Conservation (phyloP, 2,888 invertebrate species). For the Andrena bicolor region DNA sequence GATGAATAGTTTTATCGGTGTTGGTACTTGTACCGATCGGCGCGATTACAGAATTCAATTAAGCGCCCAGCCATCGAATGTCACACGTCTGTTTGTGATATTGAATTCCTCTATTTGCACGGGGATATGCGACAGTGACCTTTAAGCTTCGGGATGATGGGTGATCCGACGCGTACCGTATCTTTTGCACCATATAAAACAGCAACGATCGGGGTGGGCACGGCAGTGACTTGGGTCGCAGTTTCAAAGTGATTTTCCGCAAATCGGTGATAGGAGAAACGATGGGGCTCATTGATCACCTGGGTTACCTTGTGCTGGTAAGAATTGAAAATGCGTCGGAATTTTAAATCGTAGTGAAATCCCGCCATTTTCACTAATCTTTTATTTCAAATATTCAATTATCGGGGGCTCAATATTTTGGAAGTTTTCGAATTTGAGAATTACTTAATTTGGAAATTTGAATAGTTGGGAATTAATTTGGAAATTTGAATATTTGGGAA, state of each 20-base stretch:
- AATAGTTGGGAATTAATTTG: no score
- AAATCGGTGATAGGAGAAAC: neutral
- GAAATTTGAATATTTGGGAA: no score
- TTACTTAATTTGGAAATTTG: no score
- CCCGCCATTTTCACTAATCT: no score
- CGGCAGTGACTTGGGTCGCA: neutral
- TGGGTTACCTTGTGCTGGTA: constrained; percentile 24
- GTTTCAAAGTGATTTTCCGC: neutral
- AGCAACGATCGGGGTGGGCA: neutral
- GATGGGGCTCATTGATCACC: neutral
- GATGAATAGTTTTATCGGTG: constrained; percentile 27
- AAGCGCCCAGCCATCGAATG: constrained; percentile 52
- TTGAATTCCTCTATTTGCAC: constrained; percentile 69
- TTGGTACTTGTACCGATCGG: constrained; percentile 49
- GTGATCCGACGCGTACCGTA: constrained; percentile 41
- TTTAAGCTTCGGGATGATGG: constrained; percentile 40
- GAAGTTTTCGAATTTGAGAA: no score
- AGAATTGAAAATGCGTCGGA: neutral
- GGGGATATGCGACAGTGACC: constrained; percentile 59
- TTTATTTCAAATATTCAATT: no score
- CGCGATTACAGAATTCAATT: constrained; percentile 75
- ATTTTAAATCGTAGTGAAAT: no score
- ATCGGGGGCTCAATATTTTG: no score
- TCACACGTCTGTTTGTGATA: constrained; percentile 54
- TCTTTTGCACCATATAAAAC: constrained; percentile 47